Percentiles rank a stretch among this genome's conserved stretches.
phyloP scores from a whole-genome alignment of 64 coral and sea anemone genomes.

The Dendronephthya gigantea region DNA sequence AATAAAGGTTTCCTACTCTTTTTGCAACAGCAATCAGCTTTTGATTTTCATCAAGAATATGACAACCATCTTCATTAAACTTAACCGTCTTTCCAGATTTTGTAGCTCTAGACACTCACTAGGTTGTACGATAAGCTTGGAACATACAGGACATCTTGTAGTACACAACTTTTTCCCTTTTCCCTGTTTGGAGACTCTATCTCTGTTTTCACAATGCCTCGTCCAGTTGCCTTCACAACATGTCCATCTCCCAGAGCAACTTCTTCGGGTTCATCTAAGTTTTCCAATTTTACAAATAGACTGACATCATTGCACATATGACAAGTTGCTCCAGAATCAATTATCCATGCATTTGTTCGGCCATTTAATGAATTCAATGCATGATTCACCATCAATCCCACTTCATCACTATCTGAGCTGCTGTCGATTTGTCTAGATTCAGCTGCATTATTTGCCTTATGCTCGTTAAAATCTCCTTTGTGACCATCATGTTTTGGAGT shows the following conservation, averaged over 20 bases:
- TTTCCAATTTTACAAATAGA: background rate
- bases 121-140: conserved; percentile 32
- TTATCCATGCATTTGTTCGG: conserved; percentile 18
- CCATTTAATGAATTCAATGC: background rate
- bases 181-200: background rate
- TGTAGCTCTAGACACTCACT: conserved; percentile 29
- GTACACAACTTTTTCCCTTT: conserved; percentile 21
- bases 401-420: conserved; percentile 7
- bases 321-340: conserved; percentile 37
- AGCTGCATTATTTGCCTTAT: conserved; percentile 23
- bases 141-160: conserved; percentile 41
- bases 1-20: conserved; percentile 14
- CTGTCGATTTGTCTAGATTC: background rate
- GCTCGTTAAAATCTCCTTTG: conserved; percentile 17
- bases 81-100: conserved; percentile 3
- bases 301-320: background rate
- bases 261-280: background rate
- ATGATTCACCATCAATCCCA: conserved; percentile 20
- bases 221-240: conserved; percentile 11
- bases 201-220: background rate
- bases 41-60: background rate
- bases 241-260: conserved; percentile 47
- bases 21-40: conserved; percentile 19
- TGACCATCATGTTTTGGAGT: background rate
- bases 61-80: conserved; percentile 23